Evolutionary conservation across 2,888 invertebrate genomes (phyloP), one percentile per base, ranked within the genome.

Genomic region (Limnephilus rhombicus): DNA sequence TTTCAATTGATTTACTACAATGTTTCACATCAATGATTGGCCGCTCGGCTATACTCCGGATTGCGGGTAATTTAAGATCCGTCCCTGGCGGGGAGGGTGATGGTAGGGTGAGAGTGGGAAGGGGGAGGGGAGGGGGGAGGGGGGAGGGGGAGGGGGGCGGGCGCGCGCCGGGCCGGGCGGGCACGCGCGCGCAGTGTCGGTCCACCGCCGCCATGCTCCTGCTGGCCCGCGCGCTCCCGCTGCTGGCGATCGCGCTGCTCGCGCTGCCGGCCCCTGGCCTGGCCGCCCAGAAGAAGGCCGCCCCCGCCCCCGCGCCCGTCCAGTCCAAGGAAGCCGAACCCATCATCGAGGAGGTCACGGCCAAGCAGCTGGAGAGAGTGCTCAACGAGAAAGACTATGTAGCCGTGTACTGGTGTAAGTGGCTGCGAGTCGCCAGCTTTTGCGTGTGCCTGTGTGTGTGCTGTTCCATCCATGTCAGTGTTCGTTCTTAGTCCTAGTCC

Each of bases 391-490:
- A 98, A 97, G 98, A 98, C 96, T 98, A 98, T 97, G 98, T 99
- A 95, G 98, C 98, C 95, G 98, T 98, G 96, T 98, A 98, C 96
- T 99, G 98, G 98, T 99, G 98, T 99, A 98, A 98, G 98, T 98
- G 96, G n/a, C 89, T 41, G 41, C n/a, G 85, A 41, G 41, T 37
- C 49, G 86, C 31, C 80, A 24, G n/a, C 24, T 41, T 41, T 18
- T 81, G 29, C 45, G 82, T 85, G 91, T 91, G 53, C 68, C 68
- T 37, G 37, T 83, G 37, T 90, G 87, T 91, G 91, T 88, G 41
- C 29, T 88, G 87, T 88, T 68, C 89, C 88, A 88, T 37, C 37
- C 86, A 49, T 87, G 87, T 53, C 87, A 87, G 87, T 80, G 88
- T 88, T 15, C 41, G 68, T 68, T 68, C 68, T 68, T 68, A 68